phyloP scores from a whole-genome alignment of 2,888 invertebrate genomes.

The Pilophorus perplexus region DNA sequence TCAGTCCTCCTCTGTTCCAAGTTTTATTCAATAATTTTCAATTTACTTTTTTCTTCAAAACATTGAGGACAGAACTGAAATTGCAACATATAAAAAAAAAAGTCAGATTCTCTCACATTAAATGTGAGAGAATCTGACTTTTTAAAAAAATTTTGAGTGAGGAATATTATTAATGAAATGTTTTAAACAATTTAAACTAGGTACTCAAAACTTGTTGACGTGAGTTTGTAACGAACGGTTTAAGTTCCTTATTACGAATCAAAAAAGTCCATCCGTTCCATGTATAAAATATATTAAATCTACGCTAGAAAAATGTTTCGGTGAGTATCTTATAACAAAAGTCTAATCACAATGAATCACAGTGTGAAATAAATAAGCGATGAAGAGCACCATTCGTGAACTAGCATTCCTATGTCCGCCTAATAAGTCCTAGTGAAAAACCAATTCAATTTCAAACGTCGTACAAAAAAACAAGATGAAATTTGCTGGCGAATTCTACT shows the following conservation, averaged over 20 bases:
- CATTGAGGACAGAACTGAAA: too few species aligned
- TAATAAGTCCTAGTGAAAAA: constrained; percentile 32
- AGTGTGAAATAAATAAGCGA: constrained; percentile 38
- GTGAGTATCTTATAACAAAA: constrained; percentile 19
- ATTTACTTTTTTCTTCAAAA: too few species aligned
- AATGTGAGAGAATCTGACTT: too few species aligned
- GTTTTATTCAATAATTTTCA: too few species aligned
- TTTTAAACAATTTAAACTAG: background rate
- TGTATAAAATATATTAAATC: constrained; percentile 13
- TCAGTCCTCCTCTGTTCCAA: constrained; percentile 34
- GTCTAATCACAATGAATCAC: constrained; percentile 40
- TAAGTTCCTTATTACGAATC: too few species aligned
- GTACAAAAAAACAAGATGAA: too few species aligned
- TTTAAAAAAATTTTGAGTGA: background rate
- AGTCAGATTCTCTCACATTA: too few species aligned
- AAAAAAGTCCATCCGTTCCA: too few species aligned
- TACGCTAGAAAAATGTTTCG: background rate
- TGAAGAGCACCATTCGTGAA: constrained; percentile 37
- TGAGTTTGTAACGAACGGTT: too few species aligned
- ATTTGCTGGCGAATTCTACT: too few species aligned
- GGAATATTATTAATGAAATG: background rate
- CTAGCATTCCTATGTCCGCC: constrained; percentile 35
- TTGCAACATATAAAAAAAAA: too few species aligned
- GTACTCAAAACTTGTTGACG: background rate
- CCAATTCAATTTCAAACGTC: too few species aligned